Percentiles rank a stretch among this genome's conserved stretches.
Conservation (phyloP, 2,113 vertebrate genomes). For the Pseudopodoces humilis region DNA sequence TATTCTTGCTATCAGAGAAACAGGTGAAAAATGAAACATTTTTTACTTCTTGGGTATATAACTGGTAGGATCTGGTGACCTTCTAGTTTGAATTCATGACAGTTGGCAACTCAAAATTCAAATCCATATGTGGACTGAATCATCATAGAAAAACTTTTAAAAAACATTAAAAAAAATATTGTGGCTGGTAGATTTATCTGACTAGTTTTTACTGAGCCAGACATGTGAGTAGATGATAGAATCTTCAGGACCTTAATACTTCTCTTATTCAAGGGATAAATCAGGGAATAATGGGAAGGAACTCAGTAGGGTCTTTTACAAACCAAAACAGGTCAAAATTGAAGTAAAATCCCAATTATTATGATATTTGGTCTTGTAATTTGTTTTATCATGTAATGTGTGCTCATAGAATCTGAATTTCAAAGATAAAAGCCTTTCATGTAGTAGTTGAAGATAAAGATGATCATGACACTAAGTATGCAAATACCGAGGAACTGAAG, state of each 20-base stretch:
- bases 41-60: neutral
- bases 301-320: neutral
- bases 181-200: neutral
- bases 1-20: neutral
- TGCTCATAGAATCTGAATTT: neutral
- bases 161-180: neutral
- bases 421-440: neutral
- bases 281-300: neutral
- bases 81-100: neutral
- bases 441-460: neutral
- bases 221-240: neutral
- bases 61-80: neutral
- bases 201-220: neutral
- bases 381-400: neutral
- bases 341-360: neutral
- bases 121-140: neutral
- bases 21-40: constrained; percentile 12
- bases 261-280: neutral
- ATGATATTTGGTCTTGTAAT: neutral
- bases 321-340: neutral
- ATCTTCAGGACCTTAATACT: neutral
- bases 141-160: neutral
- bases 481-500: neutral
- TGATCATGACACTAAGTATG: neutral
- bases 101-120: neutral